Base-by-base conservation (phyloP, 2,113 vertebrate species). In the Lucifuga dentata region DNA sequence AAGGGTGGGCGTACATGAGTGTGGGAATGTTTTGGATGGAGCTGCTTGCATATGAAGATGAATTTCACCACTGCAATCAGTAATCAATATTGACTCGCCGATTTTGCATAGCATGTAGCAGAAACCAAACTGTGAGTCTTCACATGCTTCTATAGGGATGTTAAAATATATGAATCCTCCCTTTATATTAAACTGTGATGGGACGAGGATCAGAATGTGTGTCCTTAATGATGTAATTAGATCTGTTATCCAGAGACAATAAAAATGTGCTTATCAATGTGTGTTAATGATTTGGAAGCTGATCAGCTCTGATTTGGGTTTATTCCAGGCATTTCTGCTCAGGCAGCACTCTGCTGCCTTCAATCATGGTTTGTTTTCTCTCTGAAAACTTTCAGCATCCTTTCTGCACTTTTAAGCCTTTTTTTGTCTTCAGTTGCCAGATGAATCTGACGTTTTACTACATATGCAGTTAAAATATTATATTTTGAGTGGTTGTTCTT, bases 271-370 rank as follows among this genome's bases (percentile, higher is more conserved):
- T 26, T 10, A 43, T 10, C 13, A 24, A 61, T 45, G n/a, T 69
- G 44, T 11, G 61, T 35, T 61, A 66, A 81, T 64, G 38, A 63
- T 74, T 74, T 36, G 29, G 79, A 55, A 81, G 68, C 20, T 57
- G 50, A 68, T 79, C 63, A 69, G 35, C 5, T 5, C 29, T 13
- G 39, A 26, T 20, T 66, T 40, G 60, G 29, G 75, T 81, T 80
- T 13, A 57, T 41, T 59, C 49, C 44, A 52, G 39, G 20, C 38
- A 48, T 33, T 65, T 55, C 19, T 29, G 53, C 49, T 44, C 36
- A 11, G 53, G 26, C 68, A 61, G 68, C 33, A 10, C n/a, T 68
- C 40, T 64, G 45, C 53, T 49, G 17, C 49, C 15, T 63, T 26
- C 59, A 44, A 38, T 76, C 64, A 68, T 23, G 29, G 51, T 29